Evolutionary conservation across 2,888 invertebrate species (phyloP).

Genomic region (Pherbina coryleti): DNA sequence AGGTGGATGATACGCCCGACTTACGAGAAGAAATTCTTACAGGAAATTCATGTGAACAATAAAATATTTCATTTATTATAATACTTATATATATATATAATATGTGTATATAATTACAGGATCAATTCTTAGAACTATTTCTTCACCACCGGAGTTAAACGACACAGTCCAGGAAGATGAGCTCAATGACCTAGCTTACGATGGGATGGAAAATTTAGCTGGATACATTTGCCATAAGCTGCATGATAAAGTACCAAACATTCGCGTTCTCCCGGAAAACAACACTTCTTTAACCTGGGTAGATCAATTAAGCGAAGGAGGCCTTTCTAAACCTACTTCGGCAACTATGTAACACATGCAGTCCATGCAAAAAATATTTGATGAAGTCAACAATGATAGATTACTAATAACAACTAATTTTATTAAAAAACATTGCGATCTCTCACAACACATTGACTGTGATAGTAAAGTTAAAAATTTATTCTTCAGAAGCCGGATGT

Average conservation of each 20-base stretch:
- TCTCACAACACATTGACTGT: neutral
- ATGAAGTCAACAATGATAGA: neutral
- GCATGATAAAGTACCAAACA: slow-evolving; percentile 11
- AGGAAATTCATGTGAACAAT: neutral
- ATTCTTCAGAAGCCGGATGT: slow-evolving; percentile 17
- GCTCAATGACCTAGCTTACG: slow-evolving; percentile 26
- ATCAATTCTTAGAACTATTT: slow-evolving; percentile 1
- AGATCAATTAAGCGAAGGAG: slow-evolving; percentile 40
- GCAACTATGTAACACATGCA: slow-evolving; percentile 28
- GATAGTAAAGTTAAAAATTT: slow-evolving; percentile 14
- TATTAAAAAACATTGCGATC: neutral
- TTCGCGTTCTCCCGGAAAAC: neutral
- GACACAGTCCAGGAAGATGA: slow-evolving; percentile 26
- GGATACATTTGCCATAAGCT: slow-evolving; percentile 40
- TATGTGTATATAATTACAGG: neutral
- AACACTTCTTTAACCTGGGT: slow-evolving; percentile 34
- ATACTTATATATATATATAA: too few species aligned
- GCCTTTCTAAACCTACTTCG: slow-evolving; percentile 36
- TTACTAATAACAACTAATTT: neutral
- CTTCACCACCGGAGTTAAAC: neutral
- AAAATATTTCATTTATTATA: too few species aligned
- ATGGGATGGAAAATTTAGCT: slow-evolving; percentile 41
- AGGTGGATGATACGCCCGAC: slow-evolving; percentile 19
- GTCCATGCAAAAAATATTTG: neutral
- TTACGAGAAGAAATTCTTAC: slow-evolving; percentile 31